phyloP scores from a whole-genome alignment of 2,888 invertebrate species.

The Syrphus vitripennis region DNA sequence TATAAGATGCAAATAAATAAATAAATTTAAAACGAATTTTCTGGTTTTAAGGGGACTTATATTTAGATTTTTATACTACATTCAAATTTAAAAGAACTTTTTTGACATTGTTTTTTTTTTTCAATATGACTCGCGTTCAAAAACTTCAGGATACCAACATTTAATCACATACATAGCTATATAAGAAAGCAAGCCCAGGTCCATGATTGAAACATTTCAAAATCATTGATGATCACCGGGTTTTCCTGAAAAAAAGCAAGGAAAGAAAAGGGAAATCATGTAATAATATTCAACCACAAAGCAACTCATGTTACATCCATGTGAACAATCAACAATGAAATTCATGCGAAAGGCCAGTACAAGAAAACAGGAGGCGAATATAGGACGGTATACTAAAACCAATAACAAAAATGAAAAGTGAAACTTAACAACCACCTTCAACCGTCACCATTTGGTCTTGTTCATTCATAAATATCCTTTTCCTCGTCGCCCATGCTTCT shows the following conservation, averaged over 20 bases:
- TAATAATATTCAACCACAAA: conserved; percentile 67
- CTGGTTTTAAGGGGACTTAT: no score
- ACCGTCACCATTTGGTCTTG: conserved; percentile 45
- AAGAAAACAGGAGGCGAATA: conserved; percentile 11
- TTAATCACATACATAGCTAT: conserved; percentile 17
- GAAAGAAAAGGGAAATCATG: conserved; percentile 42
- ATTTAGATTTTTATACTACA: no score
- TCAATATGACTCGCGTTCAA: background rate
- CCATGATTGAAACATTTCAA: conserved; percentile 32
- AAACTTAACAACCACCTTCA: conserved; percentile 69
- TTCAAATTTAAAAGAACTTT: no score
- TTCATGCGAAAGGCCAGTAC: conserved; percentile 18
- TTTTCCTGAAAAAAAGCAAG: conserved; percentile 60
- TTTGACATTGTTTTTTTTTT: no score
- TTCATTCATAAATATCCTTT: conserved; percentile 65
- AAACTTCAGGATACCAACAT: background rate
- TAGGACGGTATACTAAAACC: conserved; percentile 54
- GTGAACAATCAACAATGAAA: conserved; percentile 67
- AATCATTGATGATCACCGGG: conserved; percentile 44
- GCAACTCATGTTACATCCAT: conserved; percentile 71
- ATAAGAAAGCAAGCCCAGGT: conserved; percentile 11
- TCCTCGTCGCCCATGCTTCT: conserved; percentile 49
- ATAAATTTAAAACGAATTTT: no score
- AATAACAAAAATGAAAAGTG: conserved; percentile 61
- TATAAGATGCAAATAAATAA: no score